Percentiles rank a stretch among this genome's conserved stretches.
These are phyloP conservation scores for Nezara viridula DNA, from an alignment of 2,888 invertebrate genomes.

Conservation along the genomic window DNA sequence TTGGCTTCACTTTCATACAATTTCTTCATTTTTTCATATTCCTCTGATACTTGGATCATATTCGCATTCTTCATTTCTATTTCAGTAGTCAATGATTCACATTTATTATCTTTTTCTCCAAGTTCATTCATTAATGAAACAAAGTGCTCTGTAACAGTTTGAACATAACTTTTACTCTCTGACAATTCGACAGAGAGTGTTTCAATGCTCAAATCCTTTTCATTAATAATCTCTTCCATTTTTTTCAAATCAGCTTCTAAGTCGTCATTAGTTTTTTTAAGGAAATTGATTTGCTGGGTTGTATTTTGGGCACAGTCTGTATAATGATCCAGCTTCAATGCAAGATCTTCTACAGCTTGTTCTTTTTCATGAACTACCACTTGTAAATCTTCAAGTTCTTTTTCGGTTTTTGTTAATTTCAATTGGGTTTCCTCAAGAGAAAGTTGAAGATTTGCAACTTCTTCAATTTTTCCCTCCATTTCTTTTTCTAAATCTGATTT, in stretches of 20 bases:
- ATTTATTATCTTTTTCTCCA: slow-evolving; percentile 58
- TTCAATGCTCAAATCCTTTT: slow-evolving; percentile 62
- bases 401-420: slow-evolving; percentile 48
- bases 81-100: slow-evolving; percentile 60
- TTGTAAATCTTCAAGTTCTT: slow-evolving; percentile 27
- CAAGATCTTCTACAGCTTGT: slow-evolving; percentile 57
- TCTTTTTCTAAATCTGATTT: slow-evolving; percentile 51
- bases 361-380: slow-evolving; percentile 43
- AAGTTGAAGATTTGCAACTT: slow-evolving; percentile 53
- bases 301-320: slow-evolving; percentile 60
- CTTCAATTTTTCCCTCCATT: slow-evolving; percentile 31
- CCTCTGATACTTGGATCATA: slow-evolving; percentile 62
- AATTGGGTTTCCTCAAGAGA: slow-evolving; percentile 39
- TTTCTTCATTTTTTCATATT: slow-evolving; percentile 63
- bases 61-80: slow-evolving; percentile 62
- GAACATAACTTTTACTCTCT: slow-evolving; percentile 61
- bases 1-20: slow-evolving; percentile 57
- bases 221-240: slow-evolving; percentile 56
- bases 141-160: slow-evolving; percentile 62
- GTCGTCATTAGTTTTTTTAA: slow-evolving; percentile 51
- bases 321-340: slow-evolving; percentile 60
- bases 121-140: slow-evolving; percentile 61
- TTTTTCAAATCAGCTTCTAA: slow-evolving; percentile 59
- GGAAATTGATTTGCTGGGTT: slow-evolving; percentile 53
- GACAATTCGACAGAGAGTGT: slow-evolving; percentile 59